Evolutionary conservation across 2,113 vertebrate species (phyloP).

Genomic region (Microcebus griseorufus): DNA sequence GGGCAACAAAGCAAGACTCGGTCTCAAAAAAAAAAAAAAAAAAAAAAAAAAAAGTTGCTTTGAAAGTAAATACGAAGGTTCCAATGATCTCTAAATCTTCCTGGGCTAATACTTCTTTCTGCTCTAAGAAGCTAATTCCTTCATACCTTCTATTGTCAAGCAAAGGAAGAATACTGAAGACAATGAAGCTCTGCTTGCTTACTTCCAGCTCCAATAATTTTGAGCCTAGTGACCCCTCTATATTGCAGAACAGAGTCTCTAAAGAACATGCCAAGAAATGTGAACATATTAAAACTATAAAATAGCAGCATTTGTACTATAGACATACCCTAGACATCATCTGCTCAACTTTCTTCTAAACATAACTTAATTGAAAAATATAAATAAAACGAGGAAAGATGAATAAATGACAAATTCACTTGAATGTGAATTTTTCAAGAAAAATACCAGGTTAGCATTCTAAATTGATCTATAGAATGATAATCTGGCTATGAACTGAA

Average conservation of each 20-base stretch:
- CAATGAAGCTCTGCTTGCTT: slow-evolving; percentile 20
- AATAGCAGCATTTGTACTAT: slow-evolving; percentile 15
- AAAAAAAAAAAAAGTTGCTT: background rate
- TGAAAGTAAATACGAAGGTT: slow-evolving; percentile 10
- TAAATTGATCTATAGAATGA: background rate
- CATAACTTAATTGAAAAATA: slow-evolving; percentile 36
- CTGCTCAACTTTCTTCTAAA: background rate
- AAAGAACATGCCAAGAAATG: background rate
- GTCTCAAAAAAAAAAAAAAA: no score
- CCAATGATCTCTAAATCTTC: background rate
- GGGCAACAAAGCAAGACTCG: no score
- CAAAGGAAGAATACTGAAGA: background rate
- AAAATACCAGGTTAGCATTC: slow-evolving; percentile 1
- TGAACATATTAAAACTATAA: background rate
- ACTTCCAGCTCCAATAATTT: background rate
- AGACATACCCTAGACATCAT: background rate
- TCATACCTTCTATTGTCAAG: background rate
- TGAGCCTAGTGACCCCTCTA: background rate
- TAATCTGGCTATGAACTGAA: background rate
- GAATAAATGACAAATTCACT: slow-evolving; percentile 7
- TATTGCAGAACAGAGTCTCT: slow-evolving; percentile 28
- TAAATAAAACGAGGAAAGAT: background rate
- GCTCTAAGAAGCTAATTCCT: background rate
- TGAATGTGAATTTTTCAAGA: slow-evolving; percentile 36
- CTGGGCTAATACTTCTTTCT: background rate